Evolutionary conservation across 2,113 vertebrate genomes (phyloP).

Genomic region (Lepidothrix coronata): DNA sequence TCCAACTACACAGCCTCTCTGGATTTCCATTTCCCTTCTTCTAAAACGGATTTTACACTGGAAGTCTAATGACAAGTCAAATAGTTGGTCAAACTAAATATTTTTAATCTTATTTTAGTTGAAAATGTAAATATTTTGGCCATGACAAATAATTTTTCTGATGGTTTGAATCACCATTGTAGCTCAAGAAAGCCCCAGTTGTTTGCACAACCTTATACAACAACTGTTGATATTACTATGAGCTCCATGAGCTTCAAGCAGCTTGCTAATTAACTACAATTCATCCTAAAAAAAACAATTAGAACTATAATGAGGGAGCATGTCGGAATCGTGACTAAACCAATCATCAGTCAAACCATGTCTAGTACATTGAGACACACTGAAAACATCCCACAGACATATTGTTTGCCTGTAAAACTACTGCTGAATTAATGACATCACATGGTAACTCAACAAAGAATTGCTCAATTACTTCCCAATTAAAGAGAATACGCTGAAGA

Average conservation of each 20-base stretch:
- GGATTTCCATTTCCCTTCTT: not conserved
- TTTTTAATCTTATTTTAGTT: not conserved
- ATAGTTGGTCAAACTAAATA: not conserved
- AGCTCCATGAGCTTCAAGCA: not conserved
- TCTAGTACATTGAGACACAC: not conserved
- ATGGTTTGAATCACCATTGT: not conserved
- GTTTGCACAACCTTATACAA: not conserved
- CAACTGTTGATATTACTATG: not conserved
- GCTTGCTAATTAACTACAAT: slow-evolving; percentile 27
- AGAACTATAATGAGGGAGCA: not conserved
- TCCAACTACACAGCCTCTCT: not conserved
- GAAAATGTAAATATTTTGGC: not conserved
- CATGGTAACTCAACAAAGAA: not conserved
- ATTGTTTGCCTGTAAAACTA: not conserved
- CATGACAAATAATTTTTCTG: not conserved
- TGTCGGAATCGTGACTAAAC: not conserved
- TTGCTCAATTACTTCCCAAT: slow-evolving; percentile 9
- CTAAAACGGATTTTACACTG: not conserved
- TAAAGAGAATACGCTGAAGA: not conserved
- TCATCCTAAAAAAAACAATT: not conserved
- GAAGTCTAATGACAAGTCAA: not conserved
- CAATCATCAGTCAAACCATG: not conserved
- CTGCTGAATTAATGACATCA: slow-evolving; percentile 4
- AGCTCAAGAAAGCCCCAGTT: not conserved
- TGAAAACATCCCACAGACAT: not conserved